phyloP scores from a whole-genome alignment of 1,140 invertebrate genomes.

The Caerostris darwini region DNA sequence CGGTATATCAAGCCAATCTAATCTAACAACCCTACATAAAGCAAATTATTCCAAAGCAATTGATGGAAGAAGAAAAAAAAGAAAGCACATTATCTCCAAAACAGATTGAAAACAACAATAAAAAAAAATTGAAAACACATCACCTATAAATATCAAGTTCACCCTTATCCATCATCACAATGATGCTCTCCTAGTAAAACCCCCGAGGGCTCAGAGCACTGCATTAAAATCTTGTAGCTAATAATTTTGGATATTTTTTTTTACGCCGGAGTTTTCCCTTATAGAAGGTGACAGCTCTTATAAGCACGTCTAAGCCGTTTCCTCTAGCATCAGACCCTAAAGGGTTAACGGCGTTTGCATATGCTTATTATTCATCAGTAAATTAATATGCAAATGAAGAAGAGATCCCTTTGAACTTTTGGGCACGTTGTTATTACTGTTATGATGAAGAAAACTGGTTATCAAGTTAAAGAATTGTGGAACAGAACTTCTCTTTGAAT shows the following conservation, averaged over 20 bases:
- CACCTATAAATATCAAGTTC: constrained; percentile 2
- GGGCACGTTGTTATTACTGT: constrained; percentile 40
- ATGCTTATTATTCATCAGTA: constrained; percentile 74
- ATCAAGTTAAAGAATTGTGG: background rate
- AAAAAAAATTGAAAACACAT: constrained; percentile 42
- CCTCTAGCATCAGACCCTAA: constrained; percentile 48
- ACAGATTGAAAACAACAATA: background rate
- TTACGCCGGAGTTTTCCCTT: constrained; percentile 31
- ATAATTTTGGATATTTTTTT: constrained; percentile 33
- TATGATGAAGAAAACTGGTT: constrained; percentile 44
- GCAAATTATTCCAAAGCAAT: background rate
- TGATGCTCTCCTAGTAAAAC: background rate
- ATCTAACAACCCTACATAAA: too few relatives aligned
- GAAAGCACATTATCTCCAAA: background rate
- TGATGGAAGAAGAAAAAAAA: background rate
- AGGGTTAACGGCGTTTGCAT: constrained; percentile 68
- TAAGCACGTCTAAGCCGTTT: constrained; percentile 39
- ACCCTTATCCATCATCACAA: constrained; percentile 15
- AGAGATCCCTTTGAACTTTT: constrained; percentile 57
- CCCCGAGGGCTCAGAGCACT: constrained; percentile 28
- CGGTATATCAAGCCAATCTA: too few relatives aligned
- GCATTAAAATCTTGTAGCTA: constrained; percentile 54
- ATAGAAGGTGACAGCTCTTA: constrained; percentile 40
- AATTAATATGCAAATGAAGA: constrained; percentile 75
- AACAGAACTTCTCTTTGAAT: constrained; percentile 19